A percentile compares a stretch with the other conserved stretches of the same genome.
These are phyloP conservation scores for Nomada flava DNA, from an alignment of 2,888 invertebrate species.

Conservation along the genomic window DNA sequence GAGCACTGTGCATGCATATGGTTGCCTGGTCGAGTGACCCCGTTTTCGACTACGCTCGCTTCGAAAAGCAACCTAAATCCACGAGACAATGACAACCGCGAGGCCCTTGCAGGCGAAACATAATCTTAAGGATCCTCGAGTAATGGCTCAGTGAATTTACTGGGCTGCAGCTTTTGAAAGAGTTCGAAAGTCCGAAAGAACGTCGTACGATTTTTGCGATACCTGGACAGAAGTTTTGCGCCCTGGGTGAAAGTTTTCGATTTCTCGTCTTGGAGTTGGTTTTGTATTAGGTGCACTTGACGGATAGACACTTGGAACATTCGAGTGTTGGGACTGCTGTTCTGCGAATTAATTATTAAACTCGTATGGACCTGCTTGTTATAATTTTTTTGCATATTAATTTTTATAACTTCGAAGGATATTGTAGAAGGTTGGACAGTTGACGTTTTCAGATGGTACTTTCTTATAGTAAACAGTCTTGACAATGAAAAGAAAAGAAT, in stretches of 20 bases:
- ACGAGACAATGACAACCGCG: constrained; percentile 23
- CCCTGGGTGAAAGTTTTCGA: constrained; percentile 15
- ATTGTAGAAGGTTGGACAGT: too few species aligned
- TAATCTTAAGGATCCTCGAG: background rate
- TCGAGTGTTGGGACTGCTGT: background rate
- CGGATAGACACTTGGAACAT: background rate
- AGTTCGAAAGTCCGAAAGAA: constrained; percentile 2
- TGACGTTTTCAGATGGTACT: too few species aligned
- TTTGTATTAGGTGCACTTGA: background rate
- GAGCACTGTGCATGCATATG: background rate
- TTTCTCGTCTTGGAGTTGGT: background rate
- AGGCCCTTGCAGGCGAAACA: background rate
- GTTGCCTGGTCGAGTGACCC: constrained; percentile 16
- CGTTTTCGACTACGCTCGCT: background rate
- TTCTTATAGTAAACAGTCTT: too few species aligned
- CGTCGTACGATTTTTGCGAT: background rate
- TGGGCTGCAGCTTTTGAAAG: background rate
- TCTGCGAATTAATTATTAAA: too few species aligned
- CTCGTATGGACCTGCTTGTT: too few species aligned
- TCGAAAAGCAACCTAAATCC: constrained; percentile 19
- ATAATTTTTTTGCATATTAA: too few species aligned
- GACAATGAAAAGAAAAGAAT: too few species aligned
- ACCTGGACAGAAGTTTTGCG: background rate
- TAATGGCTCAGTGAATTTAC: background rate
- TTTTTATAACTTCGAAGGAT: too few species aligned